phyloP scores from a whole-genome alignment of 1,140 invertebrate species.

The Liolophura sinensis region DNA sequence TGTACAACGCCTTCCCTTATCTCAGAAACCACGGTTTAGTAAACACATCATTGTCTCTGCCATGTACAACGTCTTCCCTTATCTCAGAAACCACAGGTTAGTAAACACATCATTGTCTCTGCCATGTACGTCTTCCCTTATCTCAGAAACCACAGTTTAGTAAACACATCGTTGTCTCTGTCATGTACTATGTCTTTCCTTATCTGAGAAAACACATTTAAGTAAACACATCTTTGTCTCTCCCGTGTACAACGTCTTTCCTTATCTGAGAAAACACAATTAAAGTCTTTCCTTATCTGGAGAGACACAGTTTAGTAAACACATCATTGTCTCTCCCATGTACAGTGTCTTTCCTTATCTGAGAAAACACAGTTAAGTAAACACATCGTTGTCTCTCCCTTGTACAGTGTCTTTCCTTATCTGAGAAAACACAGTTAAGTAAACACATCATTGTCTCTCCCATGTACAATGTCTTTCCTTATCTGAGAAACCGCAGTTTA shows the following conservation, averaged over 20 bases:
- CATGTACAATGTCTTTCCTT: slow-evolving; percentile 89
- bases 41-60: background rate
- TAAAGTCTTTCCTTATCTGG: too few relatives aligned
- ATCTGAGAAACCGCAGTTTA: slow-evolving; percentile 83
- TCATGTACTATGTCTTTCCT: slow-evolving; percentile 89
- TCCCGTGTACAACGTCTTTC: slow-evolving; percentile 80
- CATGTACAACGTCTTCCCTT: slow-evolving; percentile 89
- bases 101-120: background rate
- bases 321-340: slow-evolving; percentile 61
- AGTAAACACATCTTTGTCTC: background rate
- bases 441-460: background rate
- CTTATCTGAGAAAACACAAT: slow-evolving; percentile 88
- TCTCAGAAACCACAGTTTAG: slow-evolving; percentile 80
- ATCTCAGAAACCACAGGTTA: slow-evolving; percentile 83
- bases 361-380: slow-evolving; percentile 75
- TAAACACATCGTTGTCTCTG: slow-evolving; percentile 54
- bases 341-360: slow-evolving; percentile 90
- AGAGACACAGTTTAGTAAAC: slow-evolving; percentile 65
- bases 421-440: slow-evolving; percentile 80
- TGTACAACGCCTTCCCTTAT: slow-evolving; percentile 90
- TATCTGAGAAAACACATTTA: slow-evolving; percentile 87
- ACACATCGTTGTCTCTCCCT: too few relatives aligned
- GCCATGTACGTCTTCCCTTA: slow-evolving; percentile 78
- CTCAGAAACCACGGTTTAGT: slow-evolving; percentile 80
- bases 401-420: slow-evolving; percentile 90